phyloP scores from a whole-genome alignment of 2,888 invertebrate species.

The Calameuta filiformis region DNA sequence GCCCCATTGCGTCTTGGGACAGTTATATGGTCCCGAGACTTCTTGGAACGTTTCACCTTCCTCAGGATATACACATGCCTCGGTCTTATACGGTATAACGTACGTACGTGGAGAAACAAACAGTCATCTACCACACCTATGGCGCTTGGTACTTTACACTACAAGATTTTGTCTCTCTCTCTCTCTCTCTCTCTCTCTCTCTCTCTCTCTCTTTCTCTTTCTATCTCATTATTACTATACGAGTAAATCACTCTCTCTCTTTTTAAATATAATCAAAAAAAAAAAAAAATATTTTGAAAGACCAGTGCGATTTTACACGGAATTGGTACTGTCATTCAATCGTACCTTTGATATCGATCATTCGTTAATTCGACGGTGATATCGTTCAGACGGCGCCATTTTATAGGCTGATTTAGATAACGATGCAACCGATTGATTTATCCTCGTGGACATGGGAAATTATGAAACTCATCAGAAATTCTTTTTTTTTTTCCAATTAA shows the following conservation, averaged over 20 bases:
- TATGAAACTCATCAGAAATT: neutral
- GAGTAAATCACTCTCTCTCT: neutral
- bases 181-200: neutral
- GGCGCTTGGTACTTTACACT: neutral
- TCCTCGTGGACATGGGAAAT: neutral
- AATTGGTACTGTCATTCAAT: neutral
- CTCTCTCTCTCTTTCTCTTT: too few relatives aligned
- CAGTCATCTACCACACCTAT: neutral
- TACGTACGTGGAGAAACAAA: neutral
- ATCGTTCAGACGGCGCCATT: neutral
- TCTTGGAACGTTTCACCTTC: conserved; percentile 14
- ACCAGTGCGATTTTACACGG: neutral
- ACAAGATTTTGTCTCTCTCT: neutral
- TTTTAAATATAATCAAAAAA: neutral
- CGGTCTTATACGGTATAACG: neutral
- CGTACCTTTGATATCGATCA: conserved; percentile 3
- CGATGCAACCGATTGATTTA: neutral
- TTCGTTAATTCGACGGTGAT: neutral
- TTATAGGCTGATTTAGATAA: neutral
- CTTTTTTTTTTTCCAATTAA: neutral
- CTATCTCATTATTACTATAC: neutral
- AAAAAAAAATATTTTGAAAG: neutral
- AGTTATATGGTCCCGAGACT: conserved; percentile 39
- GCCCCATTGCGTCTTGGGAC: conserved; percentile 34
- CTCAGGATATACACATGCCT: neutral